Evolutionary conservation across 2,888 invertebrate genomes (phyloP).

Genomic region (Limnephilus rhombicus): DNA sequence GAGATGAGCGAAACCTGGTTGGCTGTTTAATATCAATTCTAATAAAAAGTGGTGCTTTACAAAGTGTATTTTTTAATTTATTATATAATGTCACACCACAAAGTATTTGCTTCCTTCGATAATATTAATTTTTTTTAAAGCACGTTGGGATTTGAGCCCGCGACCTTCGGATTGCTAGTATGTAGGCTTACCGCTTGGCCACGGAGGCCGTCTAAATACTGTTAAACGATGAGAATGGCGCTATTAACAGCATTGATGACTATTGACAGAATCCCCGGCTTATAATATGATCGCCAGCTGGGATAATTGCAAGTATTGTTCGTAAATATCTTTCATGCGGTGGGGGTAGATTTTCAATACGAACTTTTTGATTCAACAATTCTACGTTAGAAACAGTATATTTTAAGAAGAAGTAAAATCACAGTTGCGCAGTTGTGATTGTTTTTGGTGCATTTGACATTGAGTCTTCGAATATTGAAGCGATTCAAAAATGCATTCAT

Average conservation of each 20-base stretch:
- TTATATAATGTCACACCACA: too few species aligned
- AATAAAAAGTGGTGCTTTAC: too few species aligned
- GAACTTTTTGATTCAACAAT: neutral
- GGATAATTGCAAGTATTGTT: conserved; percentile 11
- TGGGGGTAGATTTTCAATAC: neutral
- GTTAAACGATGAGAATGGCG: neutral
- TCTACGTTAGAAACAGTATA: neutral
- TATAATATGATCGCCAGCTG: neutral
- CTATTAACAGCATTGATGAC: neutral
- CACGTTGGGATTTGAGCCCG: too few species aligned
- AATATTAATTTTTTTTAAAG: too few species aligned
- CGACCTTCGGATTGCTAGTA: too few species aligned
- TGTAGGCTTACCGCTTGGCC: too few species aligned
- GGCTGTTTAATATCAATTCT: too few species aligned
- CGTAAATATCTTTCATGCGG: neutral
- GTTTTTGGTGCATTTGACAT: neutral
- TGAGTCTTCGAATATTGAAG: neutral
- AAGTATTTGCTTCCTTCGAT: too few species aligned
- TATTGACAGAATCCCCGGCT: neutral
- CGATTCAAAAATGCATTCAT: neutral
- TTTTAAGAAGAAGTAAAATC: neutral
- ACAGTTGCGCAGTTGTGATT: neutral
- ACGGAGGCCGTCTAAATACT: neutral
- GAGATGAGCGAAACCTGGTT: too few species aligned
- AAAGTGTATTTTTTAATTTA: too few species aligned